Percentiles rank a stretch among this genome's conserved stretches.
Evolutionary conservation across 2,113 vertebrate species (phyloP).

Genomic region (Festucalex cinctus): DNA sequence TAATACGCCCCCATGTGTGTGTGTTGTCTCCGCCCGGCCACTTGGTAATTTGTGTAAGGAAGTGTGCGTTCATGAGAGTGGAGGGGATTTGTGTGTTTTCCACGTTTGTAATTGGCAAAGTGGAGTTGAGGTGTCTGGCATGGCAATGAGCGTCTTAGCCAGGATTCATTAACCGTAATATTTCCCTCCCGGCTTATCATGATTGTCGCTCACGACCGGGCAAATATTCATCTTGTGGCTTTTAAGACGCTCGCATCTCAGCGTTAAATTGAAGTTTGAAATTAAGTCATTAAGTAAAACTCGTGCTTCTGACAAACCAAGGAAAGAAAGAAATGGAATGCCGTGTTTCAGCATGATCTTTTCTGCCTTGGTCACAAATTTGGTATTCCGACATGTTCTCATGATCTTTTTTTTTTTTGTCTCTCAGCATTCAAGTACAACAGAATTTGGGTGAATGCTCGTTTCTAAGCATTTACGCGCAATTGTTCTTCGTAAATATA

Average conservation of each 20-base stretch:
- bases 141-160: slow-evolving; percentile 50
- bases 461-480: neutral
- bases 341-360: no score
- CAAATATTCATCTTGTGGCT: slow-evolving; percentile 22
- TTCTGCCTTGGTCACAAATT: no score
- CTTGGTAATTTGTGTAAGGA: slow-evolving; percentile 43
- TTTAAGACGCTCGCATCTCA: slow-evolving; percentile 17
- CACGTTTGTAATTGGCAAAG: slow-evolving; percentile 17
- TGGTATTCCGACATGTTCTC: neutral
- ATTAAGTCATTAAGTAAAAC: slow-evolving; percentile 10
- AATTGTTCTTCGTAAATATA: neutral
- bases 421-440: neutral
- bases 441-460: neutral
- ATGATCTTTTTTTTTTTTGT: neutral
- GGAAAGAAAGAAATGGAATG: neutral
- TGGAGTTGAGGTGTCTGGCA: slow-evolving; percentile 48
- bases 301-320: neutral
- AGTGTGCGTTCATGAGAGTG: slow-evolving; percentile 15
- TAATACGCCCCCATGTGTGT: slow-evolving; percentile 9
- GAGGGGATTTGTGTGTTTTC: slow-evolving; percentile 26
- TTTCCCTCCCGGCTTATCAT: slow-evolving; percentile 43
- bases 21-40: slow-evolving; percentile 28
- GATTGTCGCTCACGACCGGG: slow-evolving; percentile 10
- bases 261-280: slow-evolving; percentile 12
- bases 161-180: slow-evolving; percentile 49